phyloP scores from a whole-genome alignment of 2,888 invertebrate genomes.

The Pyrochroa serraticornis region DNA sequence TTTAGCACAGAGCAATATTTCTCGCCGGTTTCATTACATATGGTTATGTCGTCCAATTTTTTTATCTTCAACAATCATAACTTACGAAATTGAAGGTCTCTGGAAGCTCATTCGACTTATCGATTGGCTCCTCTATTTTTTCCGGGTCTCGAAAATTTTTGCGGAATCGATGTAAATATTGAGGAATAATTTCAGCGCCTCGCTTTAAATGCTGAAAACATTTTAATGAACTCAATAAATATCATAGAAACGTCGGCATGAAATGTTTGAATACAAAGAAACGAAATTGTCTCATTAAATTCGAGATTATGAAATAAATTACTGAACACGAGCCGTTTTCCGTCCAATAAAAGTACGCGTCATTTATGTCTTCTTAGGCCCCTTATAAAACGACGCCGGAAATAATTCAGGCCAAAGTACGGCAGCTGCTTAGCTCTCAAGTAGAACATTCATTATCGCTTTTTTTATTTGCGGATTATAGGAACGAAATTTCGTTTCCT shows the following conservation, averaged over 20 bases:
- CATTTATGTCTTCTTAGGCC: slow-evolving; percentile 23
- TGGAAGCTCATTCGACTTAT: neutral
- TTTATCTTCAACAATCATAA: neutral
- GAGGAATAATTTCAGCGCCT: slow-evolving; percentile 15
- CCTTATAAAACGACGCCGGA: slow-evolving; percentile 14
- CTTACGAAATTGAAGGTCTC: neutral
- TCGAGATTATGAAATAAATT: slow-evolving; percentile 38
- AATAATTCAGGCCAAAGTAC: slow-evolving; percentile 22
- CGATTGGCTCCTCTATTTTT: neutral
- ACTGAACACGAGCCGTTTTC: slow-evolving; percentile 26
- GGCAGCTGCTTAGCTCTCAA: slow-evolving; percentile 23
- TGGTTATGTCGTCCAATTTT: slow-evolving; percentile 11
- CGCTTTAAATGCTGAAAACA: slow-evolving; percentile 19
- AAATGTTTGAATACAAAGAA: slow-evolving; percentile 30
- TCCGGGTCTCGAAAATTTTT: neutral
- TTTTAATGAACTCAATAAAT: slow-evolving; percentile 32
- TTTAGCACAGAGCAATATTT: slow-evolving; percentile 18
- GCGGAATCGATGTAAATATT: slow-evolving; percentile 12
- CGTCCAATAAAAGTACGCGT: slow-evolving; percentile 25
- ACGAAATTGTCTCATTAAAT: slow-evolving; percentile 40
- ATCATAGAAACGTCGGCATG: slow-evolving; percentile 19
- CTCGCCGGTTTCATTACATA: slow-evolving; percentile 13
- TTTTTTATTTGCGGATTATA: slow-evolving; percentile 21
- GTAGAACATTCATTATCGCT: slow-evolving; percentile 21
- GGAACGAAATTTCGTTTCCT: neutral